phyloP scores from a whole-genome alignment of 1,140 invertebrate species.

The Druon quercuslanigerum region DNA sequence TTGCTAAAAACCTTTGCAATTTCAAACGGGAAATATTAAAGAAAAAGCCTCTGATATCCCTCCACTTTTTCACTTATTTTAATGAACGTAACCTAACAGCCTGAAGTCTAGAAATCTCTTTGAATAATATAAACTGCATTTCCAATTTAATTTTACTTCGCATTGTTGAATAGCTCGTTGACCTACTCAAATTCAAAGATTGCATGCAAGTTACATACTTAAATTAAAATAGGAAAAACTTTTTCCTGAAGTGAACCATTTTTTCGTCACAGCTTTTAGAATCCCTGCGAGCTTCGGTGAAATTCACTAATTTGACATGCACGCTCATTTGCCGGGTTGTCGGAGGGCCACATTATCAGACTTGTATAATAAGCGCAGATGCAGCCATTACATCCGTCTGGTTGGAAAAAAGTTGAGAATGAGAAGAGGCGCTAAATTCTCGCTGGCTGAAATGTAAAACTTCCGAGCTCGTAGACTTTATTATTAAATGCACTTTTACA shows the following conservation, averaged over 20 bases:
- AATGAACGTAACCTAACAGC: no score
- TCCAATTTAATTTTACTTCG: not conserved
- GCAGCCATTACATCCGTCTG: not conserved
- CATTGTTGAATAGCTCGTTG: not conserved
- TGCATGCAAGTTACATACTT: not conserved
- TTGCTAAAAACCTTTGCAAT: no score
- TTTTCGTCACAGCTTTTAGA: conserved; percentile 8
- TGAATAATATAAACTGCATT: not conserved
- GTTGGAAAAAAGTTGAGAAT: conserved; percentile 12
- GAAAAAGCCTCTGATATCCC: no score
- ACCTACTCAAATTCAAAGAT: not conserved
- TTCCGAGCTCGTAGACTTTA: conserved; percentile 24
- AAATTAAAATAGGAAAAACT: not conserved
- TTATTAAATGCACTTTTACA: conserved; percentile 29
- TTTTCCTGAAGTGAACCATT: not conserved
- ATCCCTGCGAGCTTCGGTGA: not conserved
- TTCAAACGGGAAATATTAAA: no score
- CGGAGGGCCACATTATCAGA: not conserved
- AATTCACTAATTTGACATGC: conserved; percentile 7
- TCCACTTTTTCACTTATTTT: no score
- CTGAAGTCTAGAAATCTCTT: no score
- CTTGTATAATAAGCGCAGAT: conserved; percentile 25
- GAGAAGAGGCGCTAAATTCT: conserved; percentile 29
- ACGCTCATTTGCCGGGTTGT: not conserved
- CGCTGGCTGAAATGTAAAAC: conserved; percentile 25